phyloP scores from a whole-genome alignment of 2,888 invertebrate species.

The Apodemia hepburni region DNA sequence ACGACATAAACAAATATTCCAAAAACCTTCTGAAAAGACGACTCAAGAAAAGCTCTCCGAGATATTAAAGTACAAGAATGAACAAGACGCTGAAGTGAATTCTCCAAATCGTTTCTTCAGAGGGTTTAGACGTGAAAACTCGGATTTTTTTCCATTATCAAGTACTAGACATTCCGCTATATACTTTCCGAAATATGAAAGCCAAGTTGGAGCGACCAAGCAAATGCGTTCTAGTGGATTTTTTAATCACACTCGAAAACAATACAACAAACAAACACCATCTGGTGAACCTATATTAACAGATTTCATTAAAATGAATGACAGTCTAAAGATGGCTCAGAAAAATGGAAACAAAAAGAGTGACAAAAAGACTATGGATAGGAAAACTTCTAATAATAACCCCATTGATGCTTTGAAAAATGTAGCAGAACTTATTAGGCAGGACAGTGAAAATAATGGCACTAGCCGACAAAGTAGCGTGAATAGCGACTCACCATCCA shows the following conservation, averaged over 20 bases:
- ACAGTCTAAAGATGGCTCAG: conserved; percentile 69
- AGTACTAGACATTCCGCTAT: conserved; percentile 88
- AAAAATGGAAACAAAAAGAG: conserved; percentile 59
- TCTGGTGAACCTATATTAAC: conserved; percentile 85
- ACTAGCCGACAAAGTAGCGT: conserved; percentile 65
- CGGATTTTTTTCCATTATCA: conserved; percentile 89
- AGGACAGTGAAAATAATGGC: conserved; percentile 57
- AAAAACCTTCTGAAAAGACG: conserved; percentile 58
- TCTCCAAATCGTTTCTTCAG: conserved; percentile 86
- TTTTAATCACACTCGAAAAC: conserved; percentile 84
- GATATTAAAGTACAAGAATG: conserved; percentile 82
- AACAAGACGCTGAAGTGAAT: conserved; percentile 86
- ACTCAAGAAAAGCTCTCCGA: conserved; percentile 69
- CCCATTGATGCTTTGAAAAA: conserved; percentile 69
- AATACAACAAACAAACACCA: conserved; percentile 61
- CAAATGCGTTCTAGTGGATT: conserved; percentile 84
- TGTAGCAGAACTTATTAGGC: conserved; percentile 64
- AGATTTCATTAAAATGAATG: conserved; percentile 83
- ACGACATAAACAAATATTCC: conserved; percentile 58
- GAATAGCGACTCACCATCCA: conserved; percentile 67
- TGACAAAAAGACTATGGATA: conserved; percentile 47
- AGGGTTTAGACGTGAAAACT: conserved; percentile 91
- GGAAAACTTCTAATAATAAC: conserved; percentile 50
- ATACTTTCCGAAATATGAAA: conserved; percentile 80
- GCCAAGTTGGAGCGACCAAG: conserved; percentile 63